Evolutionary conservation across 2,888 invertebrate species (phyloP), one percentile per base, ranked within the genome.

Genomic region (Rhodophaea formosa): DNA sequence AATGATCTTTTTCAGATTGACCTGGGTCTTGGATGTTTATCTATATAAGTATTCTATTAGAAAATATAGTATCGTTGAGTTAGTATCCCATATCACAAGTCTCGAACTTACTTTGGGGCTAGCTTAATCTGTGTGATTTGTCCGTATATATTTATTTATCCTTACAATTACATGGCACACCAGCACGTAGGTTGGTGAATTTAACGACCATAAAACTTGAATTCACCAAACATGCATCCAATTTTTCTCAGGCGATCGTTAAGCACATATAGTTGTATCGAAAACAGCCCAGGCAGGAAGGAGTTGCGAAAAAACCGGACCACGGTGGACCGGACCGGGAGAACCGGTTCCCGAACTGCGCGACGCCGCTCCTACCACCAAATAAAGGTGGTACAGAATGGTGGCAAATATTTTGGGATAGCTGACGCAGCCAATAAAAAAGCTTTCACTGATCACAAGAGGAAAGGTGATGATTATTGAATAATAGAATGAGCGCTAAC

Each of bases 251-350:
- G 12, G 17, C 46, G 47, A 39, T 56, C 43, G 47, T 49, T 56
- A 56, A 56, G 46, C 39, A 53, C 17, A 51, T 51, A 47, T 55
- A 59, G 53, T 39, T 58, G 60, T 66, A 72, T 69, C 68, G 69
- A 70, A 62, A 69, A 67, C 64, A 70, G 77, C 72, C 71, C 71
- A 65, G 70, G 74, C 74, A 76, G 78, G 80, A 80, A 80, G 79
- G 75, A 71, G 65, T 76, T 75, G 81, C 79, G 71, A 80, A 82
- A 81, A 82, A 80, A 77, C 71, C 56, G 64, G 67, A 69, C 72
- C 71, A 63, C 64, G n/a, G 60, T 45, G 30, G 65, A 79, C 82
- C 79, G 78, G 68, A 74, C 71, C 61, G 54, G 69, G 59, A 45
- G 30, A 66, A 79, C 82, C 79, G 79, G 82, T 81, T 58, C 59